A percentile compares a stretch with the other conserved stretches of the same genome.
These are phyloP conservation scores for Eupithecia abbreviata DNA, from an alignment of 2,888 invertebrate species.

Conservation along the genomic window DNA sequence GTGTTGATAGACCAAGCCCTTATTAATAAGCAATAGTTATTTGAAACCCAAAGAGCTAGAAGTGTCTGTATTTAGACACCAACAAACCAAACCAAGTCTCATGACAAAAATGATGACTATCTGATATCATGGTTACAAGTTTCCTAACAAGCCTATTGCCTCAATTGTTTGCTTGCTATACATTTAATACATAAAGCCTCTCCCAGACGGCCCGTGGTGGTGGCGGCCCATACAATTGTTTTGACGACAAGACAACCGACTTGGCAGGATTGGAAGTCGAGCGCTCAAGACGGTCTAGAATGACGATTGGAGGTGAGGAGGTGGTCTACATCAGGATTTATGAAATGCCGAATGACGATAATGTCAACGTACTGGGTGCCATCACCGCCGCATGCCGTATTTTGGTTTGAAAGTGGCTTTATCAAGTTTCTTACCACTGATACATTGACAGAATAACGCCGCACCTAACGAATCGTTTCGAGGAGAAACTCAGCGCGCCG, in stretches of 20 bases:
- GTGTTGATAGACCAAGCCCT: neutral
- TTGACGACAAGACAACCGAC: too few relatives aligned
- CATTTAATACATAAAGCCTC: neutral
- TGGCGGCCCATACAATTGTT: neutral
- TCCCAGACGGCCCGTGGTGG: neutral
- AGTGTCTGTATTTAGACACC: neutral
- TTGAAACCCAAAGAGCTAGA: neutral
- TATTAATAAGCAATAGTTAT: neutral
- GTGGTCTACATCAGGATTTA: neutral
- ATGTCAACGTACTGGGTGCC: neutral
- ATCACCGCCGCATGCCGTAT: neutral
- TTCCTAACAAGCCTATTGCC: neutral
- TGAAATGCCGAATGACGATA: neutral
- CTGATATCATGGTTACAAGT: neutral
- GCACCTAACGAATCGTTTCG: conserved; percentile 88
- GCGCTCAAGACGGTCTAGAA: neutral
- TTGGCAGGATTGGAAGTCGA: neutral
- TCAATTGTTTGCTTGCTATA: neutral
- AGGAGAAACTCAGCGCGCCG: conserved; percentile 87
- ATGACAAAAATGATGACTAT: neutral
- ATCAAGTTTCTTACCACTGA: neutral
- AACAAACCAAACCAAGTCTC: neutral
- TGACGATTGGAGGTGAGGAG: neutral
- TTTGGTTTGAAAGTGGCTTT: neutral
- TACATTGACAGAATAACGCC: conserved; percentile 86